A percentile compares a stretch with the other conserved stretches of the same genome.
phyloP scores from a whole-genome alignment of 2,797 vertebrate species.

The Spatula versicolor region DNA sequence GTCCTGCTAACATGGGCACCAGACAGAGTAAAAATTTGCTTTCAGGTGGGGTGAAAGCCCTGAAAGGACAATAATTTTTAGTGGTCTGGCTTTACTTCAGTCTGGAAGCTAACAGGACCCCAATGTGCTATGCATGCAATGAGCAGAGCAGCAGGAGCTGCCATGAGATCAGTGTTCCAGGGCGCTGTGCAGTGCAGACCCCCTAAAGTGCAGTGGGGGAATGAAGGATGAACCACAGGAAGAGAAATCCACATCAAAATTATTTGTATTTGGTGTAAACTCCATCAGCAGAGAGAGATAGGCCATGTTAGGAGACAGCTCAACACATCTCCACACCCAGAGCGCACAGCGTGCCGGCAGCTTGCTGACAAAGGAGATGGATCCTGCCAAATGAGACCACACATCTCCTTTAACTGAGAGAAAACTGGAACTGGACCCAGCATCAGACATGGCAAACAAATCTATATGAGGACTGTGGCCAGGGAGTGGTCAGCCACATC shows the following conservation, averaged over 20 bases:
- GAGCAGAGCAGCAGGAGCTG: not conserved
- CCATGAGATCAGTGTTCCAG: accelerated
- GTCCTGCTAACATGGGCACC: not conserved
- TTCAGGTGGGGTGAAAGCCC: not conserved
- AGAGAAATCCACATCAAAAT: not conserved
- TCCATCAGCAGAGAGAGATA: not conserved
- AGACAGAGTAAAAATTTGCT: not conserved
- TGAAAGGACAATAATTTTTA: not conserved
- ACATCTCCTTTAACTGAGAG: conserved; percentile 17
- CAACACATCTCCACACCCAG: not conserved
- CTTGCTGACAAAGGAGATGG: not conserved
- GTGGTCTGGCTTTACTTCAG: not conserved
- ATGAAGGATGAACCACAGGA: not conserved
- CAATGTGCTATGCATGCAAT: not conserved
- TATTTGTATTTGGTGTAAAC: not conserved
- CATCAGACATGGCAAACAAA: not conserved
- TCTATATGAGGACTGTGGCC: not conserved
- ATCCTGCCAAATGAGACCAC: not conserved
- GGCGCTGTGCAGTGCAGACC: not conserved
- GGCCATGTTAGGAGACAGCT: not conserved
- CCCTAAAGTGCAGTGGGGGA: not conserved
- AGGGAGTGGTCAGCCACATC: not conserved
- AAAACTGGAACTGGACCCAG: not conserved
- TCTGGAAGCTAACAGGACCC: not conserved
- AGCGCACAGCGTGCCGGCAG: not conserved